Evolutionary conservation across 2,113 vertebrate genomes (phyloP).

Genomic region (Galbula dea): DNA sequence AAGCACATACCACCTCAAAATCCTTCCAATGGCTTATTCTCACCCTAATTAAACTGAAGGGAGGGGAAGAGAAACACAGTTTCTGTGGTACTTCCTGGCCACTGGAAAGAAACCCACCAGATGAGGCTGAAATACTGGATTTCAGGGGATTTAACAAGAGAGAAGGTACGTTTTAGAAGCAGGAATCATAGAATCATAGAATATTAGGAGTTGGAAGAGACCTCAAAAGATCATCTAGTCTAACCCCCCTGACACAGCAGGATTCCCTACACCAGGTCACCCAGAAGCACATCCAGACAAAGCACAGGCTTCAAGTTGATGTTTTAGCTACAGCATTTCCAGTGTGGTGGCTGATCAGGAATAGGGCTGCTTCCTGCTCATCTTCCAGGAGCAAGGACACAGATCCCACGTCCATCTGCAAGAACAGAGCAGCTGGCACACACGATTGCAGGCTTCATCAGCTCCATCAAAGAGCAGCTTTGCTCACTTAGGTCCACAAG

Average conservation of each 20-base stretch:
- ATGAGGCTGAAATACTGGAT: not conserved
- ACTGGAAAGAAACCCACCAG: not conserved
- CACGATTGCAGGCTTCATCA: not conserved
- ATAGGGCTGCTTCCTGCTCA: fast-evolving
- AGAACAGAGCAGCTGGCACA: not conserved
- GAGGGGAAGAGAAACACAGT: not conserved
- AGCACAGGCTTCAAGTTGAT: not conserved
- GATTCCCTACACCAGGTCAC: too few relatives aligned
- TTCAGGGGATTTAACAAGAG: not conserved
- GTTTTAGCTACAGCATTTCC: not conserved
- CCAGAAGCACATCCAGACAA: too few relatives aligned
- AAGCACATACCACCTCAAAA: not conserved
- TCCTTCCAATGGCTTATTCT: fast-evolving
- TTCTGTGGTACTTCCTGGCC: not conserved
- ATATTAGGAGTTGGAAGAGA: too few relatives aligned
- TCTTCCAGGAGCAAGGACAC: not conserved
- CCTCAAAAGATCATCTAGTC: too few relatives aligned
- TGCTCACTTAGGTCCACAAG: not conserved
- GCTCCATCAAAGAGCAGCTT: not conserved
- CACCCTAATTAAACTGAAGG: not conserved
- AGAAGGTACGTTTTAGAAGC: not conserved
- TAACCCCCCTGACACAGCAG: too few relatives aligned
- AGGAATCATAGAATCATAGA: too few relatives aligned
- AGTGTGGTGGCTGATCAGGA: not conserved
- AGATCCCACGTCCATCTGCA: fast-evolving